A percentile compares a stretch with the other conserved stretches of the same genome.
Evolutionary conservation across 1,140 invertebrate species (phyloP).

Genomic region (Bombus waltoni): DNA sequence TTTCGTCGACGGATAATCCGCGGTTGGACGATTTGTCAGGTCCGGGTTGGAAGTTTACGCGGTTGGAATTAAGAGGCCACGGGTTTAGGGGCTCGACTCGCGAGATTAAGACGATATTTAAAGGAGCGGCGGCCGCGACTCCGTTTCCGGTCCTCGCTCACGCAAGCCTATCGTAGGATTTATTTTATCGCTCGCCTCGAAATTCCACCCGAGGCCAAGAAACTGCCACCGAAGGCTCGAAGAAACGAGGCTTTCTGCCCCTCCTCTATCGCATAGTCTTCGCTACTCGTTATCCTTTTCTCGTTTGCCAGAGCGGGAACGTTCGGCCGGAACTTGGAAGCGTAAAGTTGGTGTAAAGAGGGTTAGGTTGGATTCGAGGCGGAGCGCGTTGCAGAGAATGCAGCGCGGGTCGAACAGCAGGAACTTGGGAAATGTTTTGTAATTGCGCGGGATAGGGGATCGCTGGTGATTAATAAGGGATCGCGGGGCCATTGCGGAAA

Average conservation of each 20-base stretch:
- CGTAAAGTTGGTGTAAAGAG: background rate
- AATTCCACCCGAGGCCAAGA: conserved; percentile 49
- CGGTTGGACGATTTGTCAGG: conserved; percentile 52
- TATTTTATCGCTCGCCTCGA: conserved; percentile 50
- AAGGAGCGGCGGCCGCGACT: conserved; percentile 46
- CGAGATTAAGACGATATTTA: conserved; percentile 71
- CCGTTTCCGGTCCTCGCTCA: conserved; percentile 52
- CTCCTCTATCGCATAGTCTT: background rate
- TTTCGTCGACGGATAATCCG: conserved; percentile 59
- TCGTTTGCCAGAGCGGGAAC: background rate
- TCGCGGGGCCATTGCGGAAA: background rate
- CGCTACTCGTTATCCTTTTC: background rate
- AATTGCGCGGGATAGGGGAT: conserved; percentile 5
- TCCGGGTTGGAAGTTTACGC: conserved; percentile 37
- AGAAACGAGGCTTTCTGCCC: background rate
- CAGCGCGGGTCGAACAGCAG: conserved; percentile 12
- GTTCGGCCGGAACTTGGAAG: background rate
- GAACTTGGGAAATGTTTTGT: conserved; percentile 31
- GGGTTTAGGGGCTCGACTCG: conserved; percentile 42
- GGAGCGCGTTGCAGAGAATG: background rate
- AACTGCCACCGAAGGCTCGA: conserved; percentile 19
- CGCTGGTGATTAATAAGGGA: conserved; percentile 7
- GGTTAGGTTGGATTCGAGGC: background rate
- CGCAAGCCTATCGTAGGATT: conserved; percentile 53
- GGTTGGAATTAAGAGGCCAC: conserved; percentile 41